Evolutionary conservation across 53 echinoderm and acorn worm genomes (phyloP).

Genomic region (Henricia sp.): DNA sequence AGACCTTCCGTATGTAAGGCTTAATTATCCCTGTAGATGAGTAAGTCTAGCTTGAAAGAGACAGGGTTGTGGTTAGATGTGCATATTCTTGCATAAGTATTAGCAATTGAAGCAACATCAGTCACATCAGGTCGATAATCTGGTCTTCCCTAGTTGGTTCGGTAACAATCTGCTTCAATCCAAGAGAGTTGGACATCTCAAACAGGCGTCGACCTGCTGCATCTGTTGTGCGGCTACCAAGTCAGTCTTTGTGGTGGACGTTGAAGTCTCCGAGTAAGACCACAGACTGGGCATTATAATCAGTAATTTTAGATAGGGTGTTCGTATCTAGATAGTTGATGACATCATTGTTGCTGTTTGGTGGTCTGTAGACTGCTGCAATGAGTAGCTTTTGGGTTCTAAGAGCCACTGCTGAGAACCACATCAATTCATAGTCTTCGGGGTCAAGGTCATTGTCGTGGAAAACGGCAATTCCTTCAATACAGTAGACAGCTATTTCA

Average conservation of each 20-base stretch:
- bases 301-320: constrained; percentile 49
- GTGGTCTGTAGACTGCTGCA: constrained; percentile 64
- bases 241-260: constrained; percentile 70
- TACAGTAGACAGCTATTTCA: constrained; percentile 58
- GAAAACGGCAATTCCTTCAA: constrained; percentile 55
- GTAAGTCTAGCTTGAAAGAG: constrained; percentile 22
- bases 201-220: constrained; percentile 59
- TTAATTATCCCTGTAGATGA: constrained; percentile 63
- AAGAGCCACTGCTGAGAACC: constrained; percentile 67
- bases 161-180: constrained; percentile 47
- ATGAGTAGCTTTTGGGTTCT: constrained; percentile 69
- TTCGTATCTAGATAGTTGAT: constrained; percentile 60
- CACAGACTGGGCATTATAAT: constrained; percentile 43
- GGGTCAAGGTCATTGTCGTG: constrained; percentile 55
- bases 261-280: constrained; percentile 64
- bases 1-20: constrained; percentile 59
- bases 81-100: constrained; percentile 36
- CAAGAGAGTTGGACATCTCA: constrained; percentile 45
- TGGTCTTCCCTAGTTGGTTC: constrained; percentile 65
- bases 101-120: constrained; percentile 15
- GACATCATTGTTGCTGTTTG: constrained; percentile 71
- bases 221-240: constrained; percentile 64
- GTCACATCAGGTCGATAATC: constrained; percentile 65
- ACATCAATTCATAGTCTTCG: constrained; percentile 58
- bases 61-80: constrained; percentile 76